Base-by-base conservation (phyloP, 2,888 invertebrate species). In the Caprella mutica region DNA sequence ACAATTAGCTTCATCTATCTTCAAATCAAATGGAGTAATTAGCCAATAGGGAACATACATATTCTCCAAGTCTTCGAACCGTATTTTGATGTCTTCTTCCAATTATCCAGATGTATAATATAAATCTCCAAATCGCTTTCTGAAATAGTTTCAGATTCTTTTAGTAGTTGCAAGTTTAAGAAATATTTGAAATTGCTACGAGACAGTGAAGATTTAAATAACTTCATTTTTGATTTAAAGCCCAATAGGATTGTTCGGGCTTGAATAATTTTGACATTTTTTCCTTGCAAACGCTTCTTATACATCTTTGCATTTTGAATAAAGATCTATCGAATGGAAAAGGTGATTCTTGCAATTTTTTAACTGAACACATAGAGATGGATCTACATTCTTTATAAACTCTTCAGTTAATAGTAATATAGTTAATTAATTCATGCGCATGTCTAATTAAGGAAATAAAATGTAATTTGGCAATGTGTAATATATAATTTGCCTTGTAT, bases 251-350 rank as follows among this genome's bases (percentile, higher is more conserved):
- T 43, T 43, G 52, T 57, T 24, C 33, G 19, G 19, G 52, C 52
- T 43, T 52, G 52, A 52, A 57, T 52, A 44, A 57, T 57, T 14
- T 33, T 57, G 44, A 57, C 44, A 44, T 52, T 42, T 52, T 42
- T 57, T 26, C 52, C 33, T 38, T 52, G 52, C 44, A 57, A 38
- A 50, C 29, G 48, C 14, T 26, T 50, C n/a, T 42, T 50, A 26
- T 50, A 55, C 27, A 14, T 55, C 44, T 27, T 44, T 43, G n/a
- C 42, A 54, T 43, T 54, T 43, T 27, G 55, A 55, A 55, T 50
- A 55, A 12, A 48, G 19, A 42, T 55, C 35, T 29, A 38, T 38
- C 55, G 50, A 50, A 50, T 50, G 4, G 48, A 50, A 55, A 17
- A 55, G 17, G 27, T 55, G 35, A 33, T 55, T 54, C 54, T 54